A percentile compares a stretch with the other conserved stretches of the same genome.
Evolutionary conservation across 2,797 vertebrate genomes (phyloP).

Genomic region (Dermochelys coriacea): DNA sequence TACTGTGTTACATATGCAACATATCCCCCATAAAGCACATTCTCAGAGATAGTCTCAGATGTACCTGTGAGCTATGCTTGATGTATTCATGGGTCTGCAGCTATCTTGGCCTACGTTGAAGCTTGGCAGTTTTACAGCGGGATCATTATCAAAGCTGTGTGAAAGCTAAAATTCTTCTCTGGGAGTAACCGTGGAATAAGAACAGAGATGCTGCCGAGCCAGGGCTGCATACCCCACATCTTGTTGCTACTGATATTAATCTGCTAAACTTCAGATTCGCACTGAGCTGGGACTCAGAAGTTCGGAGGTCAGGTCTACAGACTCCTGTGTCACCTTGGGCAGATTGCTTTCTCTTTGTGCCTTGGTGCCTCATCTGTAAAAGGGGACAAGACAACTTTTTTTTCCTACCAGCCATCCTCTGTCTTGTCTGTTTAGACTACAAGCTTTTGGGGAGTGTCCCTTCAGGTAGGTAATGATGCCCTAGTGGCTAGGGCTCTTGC

Average conservation of each 20-base stretch:
- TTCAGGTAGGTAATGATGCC: not conserved
- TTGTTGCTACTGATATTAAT: not conserved
- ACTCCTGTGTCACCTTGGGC: not conserved
- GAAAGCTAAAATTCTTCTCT: not conserved
- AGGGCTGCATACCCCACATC: not conserved
- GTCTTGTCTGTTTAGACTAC: not conserved
- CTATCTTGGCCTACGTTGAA: not conserved
- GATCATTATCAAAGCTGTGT: not conserved
- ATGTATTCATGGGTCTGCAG: not conserved
- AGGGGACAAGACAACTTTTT: not conserved
- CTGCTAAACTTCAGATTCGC: not conserved
- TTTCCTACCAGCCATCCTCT: not conserved
- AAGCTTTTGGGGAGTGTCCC: not conserved
- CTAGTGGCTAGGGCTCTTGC: not conserved
- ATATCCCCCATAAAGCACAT: accelerated
- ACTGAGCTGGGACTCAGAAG: not conserved
- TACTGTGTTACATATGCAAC: not conserved
- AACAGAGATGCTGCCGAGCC: accelerated
- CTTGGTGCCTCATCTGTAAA: not conserved
- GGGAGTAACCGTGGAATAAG: not conserved
- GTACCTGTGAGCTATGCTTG: accelerated
- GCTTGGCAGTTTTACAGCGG: not conserved
- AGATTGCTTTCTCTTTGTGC: not conserved
- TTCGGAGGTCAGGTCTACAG: not conserved
- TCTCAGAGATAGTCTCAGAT: accelerated